Evolutionary conservation across 2,113 vertebrate species (phyloP), one percentile per base, ranked within the genome.

Genomic region (Platycercus adscitus): DNA sequence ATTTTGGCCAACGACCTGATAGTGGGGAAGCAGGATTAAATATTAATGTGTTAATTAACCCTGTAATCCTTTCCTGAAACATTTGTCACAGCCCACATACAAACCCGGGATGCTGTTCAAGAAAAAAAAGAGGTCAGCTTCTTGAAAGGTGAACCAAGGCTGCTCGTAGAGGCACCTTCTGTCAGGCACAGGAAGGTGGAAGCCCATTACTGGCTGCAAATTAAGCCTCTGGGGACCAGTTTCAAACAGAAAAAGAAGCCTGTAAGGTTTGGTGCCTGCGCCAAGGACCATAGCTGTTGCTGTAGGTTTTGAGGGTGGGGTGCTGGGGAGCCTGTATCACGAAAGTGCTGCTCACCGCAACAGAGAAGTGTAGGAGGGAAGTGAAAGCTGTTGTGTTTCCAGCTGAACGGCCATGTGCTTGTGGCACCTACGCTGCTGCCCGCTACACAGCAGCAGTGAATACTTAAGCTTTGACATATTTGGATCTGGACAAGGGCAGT

Each of bases 121-220:
- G 88, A 82, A 84, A 87, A 87, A 95, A 95, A 97, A 96, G 83
- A 90, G 91, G 94, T 95, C 95, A 91, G 46, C 65, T 86, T 83
- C 88, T 89, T 97, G 95, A 94, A 93, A 92, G 89, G 76, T 96
- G 92, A 95, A 91, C 81, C 80, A 65, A 82, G 88, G 93, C 95
- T 70, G 91, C 77, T 93, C 3, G 0, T 73, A 73, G 95, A 86
- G 72, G 68, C 47, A 89, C 77, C 94, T 95, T 95, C 95, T 96
- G 96, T 96, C 94, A 93, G 81, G 63, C 43, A 2, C 78, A 47
- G 91, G 75, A 95, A 96, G 89, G 68, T 92, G 70, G 94, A 97
- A 96, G 96, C 92, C 96, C 91, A 92, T 95, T 94, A 96, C 73
- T 7, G 46, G 35, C 95, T 93, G 95, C 91, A 97, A 96, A 96